These are phyloP conservation scores for Hozukius guyotensis DNA, from an alignment of 2,797 vertebrate genomes.

Conservation along the genomic window DNA sequence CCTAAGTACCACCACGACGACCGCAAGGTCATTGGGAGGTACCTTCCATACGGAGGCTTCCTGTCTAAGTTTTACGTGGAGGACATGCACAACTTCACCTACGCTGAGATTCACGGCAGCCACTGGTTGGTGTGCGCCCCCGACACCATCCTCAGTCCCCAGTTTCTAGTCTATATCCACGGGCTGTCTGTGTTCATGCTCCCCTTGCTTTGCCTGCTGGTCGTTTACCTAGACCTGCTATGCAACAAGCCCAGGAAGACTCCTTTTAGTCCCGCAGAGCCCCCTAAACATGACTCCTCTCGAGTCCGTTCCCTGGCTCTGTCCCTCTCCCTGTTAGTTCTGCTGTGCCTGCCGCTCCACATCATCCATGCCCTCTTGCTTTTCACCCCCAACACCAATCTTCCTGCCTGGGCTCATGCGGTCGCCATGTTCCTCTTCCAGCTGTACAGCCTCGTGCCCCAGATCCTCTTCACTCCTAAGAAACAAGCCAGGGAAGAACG, in stretches of 20 bases:
- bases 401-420: conserved; percentile 67
- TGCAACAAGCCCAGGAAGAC: conserved; percentile 68
- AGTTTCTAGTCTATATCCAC: conserved; percentile 81
- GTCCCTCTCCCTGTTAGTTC: conserved; percentile 81
- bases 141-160: conserved; percentile 75
- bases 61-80: conserved; percentile 83
- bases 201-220: conserved; percentile 77
- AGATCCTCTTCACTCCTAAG: conserved; percentile 78
- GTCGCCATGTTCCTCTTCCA: conserved; percentile 77
- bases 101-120: conserved; percentile 75
- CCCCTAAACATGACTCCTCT: conserved; percentile 56
- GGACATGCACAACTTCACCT: conserved; percentile 74
- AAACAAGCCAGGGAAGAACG: conserved; percentile 38
- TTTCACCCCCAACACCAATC: conserved; percentile 59
- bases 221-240: conserved; percentile 78
- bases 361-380: conserved; percentile 77
- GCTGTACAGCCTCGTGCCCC: conserved; percentile 82
- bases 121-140: conserved; percentile 82
- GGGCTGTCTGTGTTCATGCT: conserved; percentile 76
- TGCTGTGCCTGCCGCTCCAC: conserved; percentile 83
- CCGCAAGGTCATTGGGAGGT: conserved; percentile 65
- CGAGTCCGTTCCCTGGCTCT: conserved; percentile 69
- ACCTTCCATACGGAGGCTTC: conserved; percentile 82
- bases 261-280: conserved; percentile 27
- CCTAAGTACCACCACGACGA: conserved; percentile 65